These are phyloP conservation scores for Phainopepla nitens DNA, from an alignment of 2,113 vertebrate species.

Conservation along the genomic window DNA sequence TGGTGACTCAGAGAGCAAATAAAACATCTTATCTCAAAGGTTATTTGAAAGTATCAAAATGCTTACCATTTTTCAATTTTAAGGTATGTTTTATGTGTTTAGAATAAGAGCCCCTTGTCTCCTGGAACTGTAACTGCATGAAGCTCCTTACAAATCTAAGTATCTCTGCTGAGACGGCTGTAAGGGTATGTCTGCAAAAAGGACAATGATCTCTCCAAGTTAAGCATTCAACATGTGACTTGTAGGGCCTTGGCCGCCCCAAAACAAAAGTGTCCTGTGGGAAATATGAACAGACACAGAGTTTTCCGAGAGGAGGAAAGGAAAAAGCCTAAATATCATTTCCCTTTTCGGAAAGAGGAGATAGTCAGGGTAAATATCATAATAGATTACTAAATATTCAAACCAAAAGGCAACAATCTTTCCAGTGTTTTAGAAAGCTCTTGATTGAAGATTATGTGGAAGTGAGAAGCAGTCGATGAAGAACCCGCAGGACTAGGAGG, in stretches of 20 bases:
- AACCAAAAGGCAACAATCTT: not conserved
- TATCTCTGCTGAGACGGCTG: not conserved
- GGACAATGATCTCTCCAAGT: not conserved
- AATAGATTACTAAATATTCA: not conserved
- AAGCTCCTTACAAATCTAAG: not conserved
- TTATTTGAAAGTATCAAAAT: not conserved
- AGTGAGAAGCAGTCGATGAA: not conserved
- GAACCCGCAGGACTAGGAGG: not conserved
- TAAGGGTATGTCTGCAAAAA: not conserved
- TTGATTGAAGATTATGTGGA: not conserved
- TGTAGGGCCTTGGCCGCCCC: not conserved
- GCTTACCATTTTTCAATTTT: not conserved
- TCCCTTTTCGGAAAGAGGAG: not conserved
- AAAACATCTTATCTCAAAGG: not conserved
- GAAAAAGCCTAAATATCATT: not conserved
- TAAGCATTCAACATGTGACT: not conserved
- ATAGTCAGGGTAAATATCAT: not conserved
- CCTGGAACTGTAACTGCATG: not conserved
- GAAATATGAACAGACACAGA: not conserved
- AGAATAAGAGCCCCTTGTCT: not conserved
- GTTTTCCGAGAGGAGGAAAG: not conserved
- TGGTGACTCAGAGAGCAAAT: not conserved
- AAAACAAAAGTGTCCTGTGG: not conserved
- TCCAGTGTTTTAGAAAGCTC: not conserved
- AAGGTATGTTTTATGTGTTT: not conserved